phyloP scores from a whole-genome alignment of 1,140 invertebrate species.

The Hestina assimilis region DNA sequence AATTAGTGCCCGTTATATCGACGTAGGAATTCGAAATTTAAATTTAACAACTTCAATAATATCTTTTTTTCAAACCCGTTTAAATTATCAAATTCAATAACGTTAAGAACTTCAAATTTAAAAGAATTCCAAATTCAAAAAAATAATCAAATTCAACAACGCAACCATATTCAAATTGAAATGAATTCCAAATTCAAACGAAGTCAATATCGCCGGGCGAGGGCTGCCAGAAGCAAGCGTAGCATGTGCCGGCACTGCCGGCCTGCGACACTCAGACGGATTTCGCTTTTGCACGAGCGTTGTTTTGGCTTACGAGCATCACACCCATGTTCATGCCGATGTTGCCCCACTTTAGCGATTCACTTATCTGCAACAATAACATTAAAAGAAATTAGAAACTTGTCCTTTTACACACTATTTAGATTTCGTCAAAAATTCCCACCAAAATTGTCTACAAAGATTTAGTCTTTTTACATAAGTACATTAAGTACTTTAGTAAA shows the following conservation, averaged over 20 bases:
- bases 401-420: neutral
- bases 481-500: too few relatives aligned
- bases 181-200: too few relatives aligned
- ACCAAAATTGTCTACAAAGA: neutral
- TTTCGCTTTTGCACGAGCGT: slow-evolving; percentile 69
- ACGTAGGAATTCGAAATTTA: neutral
- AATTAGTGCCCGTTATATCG: neutral
- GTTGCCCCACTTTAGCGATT: slow-evolving; percentile 83
- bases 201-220: slow-evolving; percentile 53
- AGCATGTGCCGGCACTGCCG: slow-evolving; percentile 59
- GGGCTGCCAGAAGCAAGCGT: slow-evolving; percentile 61
- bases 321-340: slow-evolving; percentile 83
- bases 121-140: too few relatives aligned
- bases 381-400: slow-evolving; percentile 9
- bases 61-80: too few relatives aligned
- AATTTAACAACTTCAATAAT: slow-evolving; percentile 2
- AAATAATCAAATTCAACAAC: too few relatives aligned
- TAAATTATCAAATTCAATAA: too few relatives aligned
- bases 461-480: too few relatives aligned
- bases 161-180: too few relatives aligned
- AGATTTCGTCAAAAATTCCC: neutral
- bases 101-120: too few relatives aligned
- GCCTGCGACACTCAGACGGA: slow-evolving; percentile 67
- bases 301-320: slow-evolving; percentile 79
- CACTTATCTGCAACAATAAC: slow-evolving; percentile 81